Percentiles rank a stretch among this genome's conserved stretches.
Evolutionary conservation across 2,797 vertebrate species (phyloP).

Genomic region (Micromesistius poutassou): DNA sequence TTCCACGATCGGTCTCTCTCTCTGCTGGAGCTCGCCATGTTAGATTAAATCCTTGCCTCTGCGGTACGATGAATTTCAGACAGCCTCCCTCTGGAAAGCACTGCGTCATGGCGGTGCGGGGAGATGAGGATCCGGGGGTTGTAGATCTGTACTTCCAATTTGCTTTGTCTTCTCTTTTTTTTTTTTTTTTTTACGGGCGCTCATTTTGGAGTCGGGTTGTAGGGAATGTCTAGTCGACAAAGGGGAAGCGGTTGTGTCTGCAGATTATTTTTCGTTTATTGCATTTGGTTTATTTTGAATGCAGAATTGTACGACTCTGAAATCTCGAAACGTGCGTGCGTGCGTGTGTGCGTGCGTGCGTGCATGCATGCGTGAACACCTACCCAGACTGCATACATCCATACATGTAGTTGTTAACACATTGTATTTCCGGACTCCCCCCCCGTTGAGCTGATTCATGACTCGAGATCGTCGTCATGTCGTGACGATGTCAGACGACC

Average conservation of each 20-base stretch:
- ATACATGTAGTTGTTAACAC: too few relatives aligned
- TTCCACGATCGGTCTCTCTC: neutral
- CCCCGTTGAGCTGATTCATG: too few relatives aligned
- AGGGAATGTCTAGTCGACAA: neutral
- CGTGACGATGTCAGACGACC: too few relatives aligned
- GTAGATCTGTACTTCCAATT: neutral
- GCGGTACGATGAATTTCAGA: neutral
- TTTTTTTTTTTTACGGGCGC: neutral
- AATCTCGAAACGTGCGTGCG: neutral
- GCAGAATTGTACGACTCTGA: neutral
- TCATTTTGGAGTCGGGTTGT: neutral
- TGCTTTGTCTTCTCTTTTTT: neutral
- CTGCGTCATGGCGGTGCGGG: neutral
- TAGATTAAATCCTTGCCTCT: constrained; percentile 19
- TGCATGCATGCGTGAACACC: too few relatives aligned
- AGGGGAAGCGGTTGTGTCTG: neutral
- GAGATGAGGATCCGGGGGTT: neutral
- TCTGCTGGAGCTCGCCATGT: neutral
- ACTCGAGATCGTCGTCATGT: too few relatives aligned
- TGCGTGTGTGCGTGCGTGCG: too few relatives aligned
- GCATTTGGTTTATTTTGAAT: neutral
- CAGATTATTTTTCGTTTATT: neutral
- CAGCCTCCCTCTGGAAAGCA: neutral
- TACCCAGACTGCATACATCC: too few relatives aligned
- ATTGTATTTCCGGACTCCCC: too few relatives aligned